phyloP scores from a whole-genome alignment of 2,888 invertebrate genomes.

The Furcula furcula region DNA sequence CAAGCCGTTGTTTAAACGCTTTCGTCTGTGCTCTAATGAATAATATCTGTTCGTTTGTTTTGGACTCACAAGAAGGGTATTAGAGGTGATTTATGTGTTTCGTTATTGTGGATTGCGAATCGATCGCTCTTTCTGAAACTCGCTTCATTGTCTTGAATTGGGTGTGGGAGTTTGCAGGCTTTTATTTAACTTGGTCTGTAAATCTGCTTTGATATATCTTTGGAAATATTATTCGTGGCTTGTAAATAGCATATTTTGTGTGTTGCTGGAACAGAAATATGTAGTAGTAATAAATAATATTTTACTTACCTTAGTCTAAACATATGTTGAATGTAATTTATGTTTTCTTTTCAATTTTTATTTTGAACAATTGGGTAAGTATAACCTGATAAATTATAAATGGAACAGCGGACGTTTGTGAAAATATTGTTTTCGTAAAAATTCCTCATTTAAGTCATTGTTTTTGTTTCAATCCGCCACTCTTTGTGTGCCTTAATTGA shows the following conservation, averaged over 20 bases:
- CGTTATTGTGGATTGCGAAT: conserved; percentile 20
- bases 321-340: no score
- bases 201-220: conserved; percentile 22
- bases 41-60: conserved; percentile 20
- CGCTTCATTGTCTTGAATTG: conserved; percentile 17
- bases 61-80: conserved; percentile 22
- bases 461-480: conserved; percentile 8
- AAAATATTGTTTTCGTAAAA: conserved; percentile 8
- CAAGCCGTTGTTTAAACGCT: conserved; percentile 5
- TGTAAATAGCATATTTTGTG: not conserved
- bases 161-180: conserved; percentile 12
- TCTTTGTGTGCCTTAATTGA: conserved; percentile 9
- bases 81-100: conserved; percentile 32
- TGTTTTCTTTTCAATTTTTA: not conserved
- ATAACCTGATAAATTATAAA: conserved; percentile 6
- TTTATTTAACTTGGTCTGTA: conserved; percentile 16
- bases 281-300: no score
- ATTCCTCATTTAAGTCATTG: not conserved
- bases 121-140: conserved; percentile 15
- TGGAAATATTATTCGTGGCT: conserved; percentile 22
- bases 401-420: conserved; percentile 4
- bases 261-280: no score
- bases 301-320: no score
- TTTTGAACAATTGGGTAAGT: conserved; percentile 6
- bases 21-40: conserved; percentile 8